These are phyloP conservation scores for Dioctria rufipes DNA, from an alignment of 2,888 invertebrate species.

Conservation along the genomic window DNA sequence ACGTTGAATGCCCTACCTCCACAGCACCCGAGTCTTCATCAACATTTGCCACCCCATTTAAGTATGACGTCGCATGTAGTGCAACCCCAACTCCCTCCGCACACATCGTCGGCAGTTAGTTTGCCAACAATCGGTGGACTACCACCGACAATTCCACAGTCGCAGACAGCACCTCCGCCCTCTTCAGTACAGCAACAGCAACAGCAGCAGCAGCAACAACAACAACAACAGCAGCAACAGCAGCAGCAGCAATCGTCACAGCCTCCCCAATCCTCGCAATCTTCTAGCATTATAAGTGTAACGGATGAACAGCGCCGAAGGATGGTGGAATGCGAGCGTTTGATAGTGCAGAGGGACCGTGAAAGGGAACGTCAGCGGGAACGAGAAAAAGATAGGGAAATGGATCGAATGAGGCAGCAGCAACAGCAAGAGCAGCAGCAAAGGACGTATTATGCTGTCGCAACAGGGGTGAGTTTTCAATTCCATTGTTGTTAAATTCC, in stretches of 20 bases:
- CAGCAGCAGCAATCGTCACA: constrained; percentile 49
- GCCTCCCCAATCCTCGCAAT: constrained; percentile 49
- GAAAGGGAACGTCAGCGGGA: constrained; percentile 55
- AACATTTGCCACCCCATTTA: constrained; percentile 54
- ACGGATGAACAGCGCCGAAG: constrained; percentile 57
- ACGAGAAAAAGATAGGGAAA: constrained; percentile 58
- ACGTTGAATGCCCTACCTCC: constrained; percentile 58
- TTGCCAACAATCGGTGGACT: constrained; percentile 54
- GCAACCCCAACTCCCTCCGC: constrained; percentile 52
- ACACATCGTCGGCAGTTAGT: constrained; percentile 52
- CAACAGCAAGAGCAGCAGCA: constrained; percentile 65
- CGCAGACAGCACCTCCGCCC: constrained; percentile 16
- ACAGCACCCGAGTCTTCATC: constrained; percentile 50
- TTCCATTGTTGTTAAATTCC: constrained; percentile 18
- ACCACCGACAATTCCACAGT: constrained; percentile 40
- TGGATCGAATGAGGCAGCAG: constrained; percentile 56
- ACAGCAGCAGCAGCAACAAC: constrained; percentile 45
- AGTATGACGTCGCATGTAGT: constrained; percentile 55
- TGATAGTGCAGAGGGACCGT: constrained; percentile 44
- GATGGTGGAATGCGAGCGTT: constrained; percentile 57
- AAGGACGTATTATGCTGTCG: constrained; percentile 62
- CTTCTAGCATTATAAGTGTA: constrained; percentile 52
- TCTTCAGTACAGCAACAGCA: constrained; percentile 41
- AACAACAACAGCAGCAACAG: constrained; percentile 4
- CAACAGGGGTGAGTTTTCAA: constrained; percentile 56